Evolutionary conservation across 2,888 invertebrate genomes (phyloP).

Genomic region (Junonia oenone): DNA sequence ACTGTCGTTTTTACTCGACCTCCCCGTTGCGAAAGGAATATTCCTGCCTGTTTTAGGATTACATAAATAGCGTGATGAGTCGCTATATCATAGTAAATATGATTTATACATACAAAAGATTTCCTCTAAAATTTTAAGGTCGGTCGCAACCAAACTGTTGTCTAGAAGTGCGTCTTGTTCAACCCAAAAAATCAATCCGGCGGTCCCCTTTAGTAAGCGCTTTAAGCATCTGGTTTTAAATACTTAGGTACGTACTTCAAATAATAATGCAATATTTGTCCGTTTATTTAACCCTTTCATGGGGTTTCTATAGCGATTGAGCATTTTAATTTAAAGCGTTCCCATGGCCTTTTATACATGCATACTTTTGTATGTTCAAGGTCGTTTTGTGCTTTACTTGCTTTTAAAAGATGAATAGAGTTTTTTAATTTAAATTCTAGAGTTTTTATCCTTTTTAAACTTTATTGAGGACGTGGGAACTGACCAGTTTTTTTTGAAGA

Average conservation of each 20-base stretch:
- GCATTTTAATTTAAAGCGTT: conserved; percentile 17
- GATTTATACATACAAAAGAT: too few relatives aligned
- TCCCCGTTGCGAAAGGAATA: too few relatives aligned
- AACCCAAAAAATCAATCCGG: too few relatives aligned
- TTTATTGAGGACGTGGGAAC: neutral
- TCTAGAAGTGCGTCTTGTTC: too few relatives aligned
- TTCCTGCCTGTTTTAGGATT: too few relatives aligned
- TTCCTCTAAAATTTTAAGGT: too few relatives aligned
- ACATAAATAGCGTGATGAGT: too few relatives aligned
- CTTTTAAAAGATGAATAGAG: neutral
- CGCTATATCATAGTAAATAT: too few relatives aligned
- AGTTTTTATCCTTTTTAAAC: neutral
- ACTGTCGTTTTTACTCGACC: too few relatives aligned
- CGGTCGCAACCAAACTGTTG: too few relatives aligned
- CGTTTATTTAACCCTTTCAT: neutral
- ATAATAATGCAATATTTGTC: neutral
- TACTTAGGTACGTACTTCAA: neutral
- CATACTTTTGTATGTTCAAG: conserved; percentile 21
- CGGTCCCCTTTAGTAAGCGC: too few relatives aligned
- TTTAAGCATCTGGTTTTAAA: neutral
- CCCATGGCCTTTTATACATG: conserved; percentile 6
- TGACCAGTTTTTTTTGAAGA: neutral
- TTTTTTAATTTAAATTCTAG: neutral
- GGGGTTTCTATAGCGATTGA: conserved; percentile 21
- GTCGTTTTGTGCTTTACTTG: conserved; percentile 10